Conservation (phyloP, 2,888 invertebrate genomes). For the Dolichopus griseipennis region DNA sequence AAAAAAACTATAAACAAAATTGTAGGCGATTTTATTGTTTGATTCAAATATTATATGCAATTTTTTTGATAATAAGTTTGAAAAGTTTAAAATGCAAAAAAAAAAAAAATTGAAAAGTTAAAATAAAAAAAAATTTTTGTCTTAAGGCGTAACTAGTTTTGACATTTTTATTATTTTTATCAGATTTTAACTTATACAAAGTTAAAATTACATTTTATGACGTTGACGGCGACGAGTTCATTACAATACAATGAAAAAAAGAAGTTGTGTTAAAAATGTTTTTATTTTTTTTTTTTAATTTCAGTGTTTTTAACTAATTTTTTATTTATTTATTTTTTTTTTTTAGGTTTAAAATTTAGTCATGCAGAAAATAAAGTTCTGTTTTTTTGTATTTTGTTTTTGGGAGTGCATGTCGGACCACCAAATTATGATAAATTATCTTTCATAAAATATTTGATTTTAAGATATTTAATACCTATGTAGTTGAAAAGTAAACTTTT, state of each 20-base stretch:
- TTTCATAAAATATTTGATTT: not conserved
- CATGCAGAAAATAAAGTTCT: not conserved
- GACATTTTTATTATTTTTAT: conserved; percentile 6
- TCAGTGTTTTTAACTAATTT: too few relatives aligned
- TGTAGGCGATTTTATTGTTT: not conserved
- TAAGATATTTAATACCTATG: not conserved
- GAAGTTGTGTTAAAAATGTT: not conserved
- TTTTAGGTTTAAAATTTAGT: too few relatives aligned
- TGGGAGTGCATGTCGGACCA: not conserved
- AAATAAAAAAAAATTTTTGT: not conserved
- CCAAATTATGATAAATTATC: conserved; percentile 4
- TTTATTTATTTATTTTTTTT: too few relatives aligned
- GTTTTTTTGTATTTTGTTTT: not conserved
- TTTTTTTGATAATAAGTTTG: too few relatives aligned
- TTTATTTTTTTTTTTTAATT: not conserved
- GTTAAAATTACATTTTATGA: not conserved
- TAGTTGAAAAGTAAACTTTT: not conserved
- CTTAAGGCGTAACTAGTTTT: conserved; percentile 3
- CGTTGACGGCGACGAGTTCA: not conserved
- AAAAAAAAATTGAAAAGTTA: not conserved
- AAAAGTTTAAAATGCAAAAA: not conserved
- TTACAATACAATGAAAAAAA: not conserved
- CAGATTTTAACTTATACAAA: not conserved
- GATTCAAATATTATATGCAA: not conserved
- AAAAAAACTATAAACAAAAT: not conserved